Percentiles rank a stretch among this genome's conserved stretches.
phyloP scores from a whole-genome alignment of 2,113 vertebrate species.

The human (Homo sapiens) region GRCh38 chr6:33759001-33759500 shows the following conservation, averaged over 20 bases:
- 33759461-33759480: too few relatives aligned
- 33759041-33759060: rapidly evolving
- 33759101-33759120: neutral
- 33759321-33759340: too few relatives aligned
- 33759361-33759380: too few relatives aligned
- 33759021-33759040: rapidly evolving
- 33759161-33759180: neutral
- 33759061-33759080: neutral
- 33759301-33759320: too few relatives aligned
- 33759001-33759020: neutral
- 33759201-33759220: neutral
- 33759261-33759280: neutral
- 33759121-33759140: rapidly evolving
- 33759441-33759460: too few relatives aligned
- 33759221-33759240: neutral
- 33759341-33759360: too few relatives aligned
- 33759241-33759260: neutral
- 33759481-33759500: too few relatives aligned
- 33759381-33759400: too few relatives aligned
- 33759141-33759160: rapidly evolving
- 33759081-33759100: neutral
- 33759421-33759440: too few relatives aligned
- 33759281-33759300: too few relatives aligned
- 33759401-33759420: too few relatives aligned
- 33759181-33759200: rapidly evolving